Evolutionary conservation across 2,888 invertebrate species (phyloP).

Genomic region (Plemyria rubiginata): DNA sequence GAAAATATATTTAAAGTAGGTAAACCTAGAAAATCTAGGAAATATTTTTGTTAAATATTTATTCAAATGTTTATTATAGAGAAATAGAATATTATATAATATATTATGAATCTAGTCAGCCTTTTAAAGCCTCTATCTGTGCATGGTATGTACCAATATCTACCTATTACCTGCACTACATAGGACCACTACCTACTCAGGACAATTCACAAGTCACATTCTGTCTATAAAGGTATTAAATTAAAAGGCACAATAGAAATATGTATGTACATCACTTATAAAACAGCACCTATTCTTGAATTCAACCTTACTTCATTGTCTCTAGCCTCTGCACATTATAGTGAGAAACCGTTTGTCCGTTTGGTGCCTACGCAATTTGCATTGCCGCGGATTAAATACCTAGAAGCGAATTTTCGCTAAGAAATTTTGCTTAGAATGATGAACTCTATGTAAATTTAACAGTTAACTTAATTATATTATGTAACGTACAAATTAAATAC

Average conservation of each 20-base stretch:
- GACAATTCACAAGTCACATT: too few relatives aligned
- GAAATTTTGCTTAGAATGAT: too few relatives aligned
- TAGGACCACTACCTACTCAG: not conserved
- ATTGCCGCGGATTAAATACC: too few relatives aligned
- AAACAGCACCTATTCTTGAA: conserved; percentile 14
- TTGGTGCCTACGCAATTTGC: too few relatives aligned
- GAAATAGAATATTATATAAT: conserved; percentile 11
- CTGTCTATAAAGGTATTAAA: not conserved
- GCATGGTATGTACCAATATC: not conserved
- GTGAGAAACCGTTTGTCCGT: too few relatives aligned
- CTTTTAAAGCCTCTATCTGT: conserved; percentile 53
- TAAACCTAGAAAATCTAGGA: conserved; percentile 12
- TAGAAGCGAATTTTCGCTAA: too few relatives aligned
- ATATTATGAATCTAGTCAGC: conserved; percentile 57
- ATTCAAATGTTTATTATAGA: conserved; percentile 3
- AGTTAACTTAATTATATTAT: too few relatives aligned
- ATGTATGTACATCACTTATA: conserved; percentile 24
- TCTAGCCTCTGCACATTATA: too few relatives aligned
- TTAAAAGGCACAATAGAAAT: conserved; percentile 10
- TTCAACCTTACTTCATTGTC: too few relatives aligned
- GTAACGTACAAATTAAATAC: too few relatives aligned
- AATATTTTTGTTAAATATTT: conserved; percentile 9
- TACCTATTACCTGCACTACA: not conserved
- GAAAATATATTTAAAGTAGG: conserved; percentile 32
- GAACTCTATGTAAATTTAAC: too few relatives aligned